Conservation (phyloP, 2,888 invertebrate genomes). For the Alitta virens region DNA sequence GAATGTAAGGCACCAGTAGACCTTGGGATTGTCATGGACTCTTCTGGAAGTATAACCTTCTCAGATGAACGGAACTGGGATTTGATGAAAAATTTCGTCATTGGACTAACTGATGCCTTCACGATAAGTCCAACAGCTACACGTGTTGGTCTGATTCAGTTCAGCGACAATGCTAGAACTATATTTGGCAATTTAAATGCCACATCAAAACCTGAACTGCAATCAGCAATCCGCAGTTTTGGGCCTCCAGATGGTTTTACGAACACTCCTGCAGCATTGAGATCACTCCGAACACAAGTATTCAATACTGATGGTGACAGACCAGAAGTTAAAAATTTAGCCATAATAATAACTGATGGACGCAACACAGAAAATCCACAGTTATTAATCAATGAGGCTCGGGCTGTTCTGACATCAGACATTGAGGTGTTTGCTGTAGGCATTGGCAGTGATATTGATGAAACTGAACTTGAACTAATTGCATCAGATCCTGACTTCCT, state of each 20-base stretch:
- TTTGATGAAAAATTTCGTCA: conserved; percentile 15
- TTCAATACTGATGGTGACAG: conserved; percentile 11
- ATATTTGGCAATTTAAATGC: conserved; percentile 15
- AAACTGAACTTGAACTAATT: background rate
- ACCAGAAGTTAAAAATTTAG: conserved; percentile 7
- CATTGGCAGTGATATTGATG: background rate
- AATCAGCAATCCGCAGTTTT: background rate
- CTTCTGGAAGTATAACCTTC: conserved; percentile 2
- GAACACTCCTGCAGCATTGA: conserved; percentile 23
- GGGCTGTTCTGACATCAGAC: background rate
- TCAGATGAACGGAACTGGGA: conserved; percentile 8
- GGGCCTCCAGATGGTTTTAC: conserved; percentile 14
- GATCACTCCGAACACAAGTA: conserved; percentile 17
- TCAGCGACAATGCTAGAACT: conserved; percentile 16
- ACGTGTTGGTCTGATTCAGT: conserved; percentile 16
- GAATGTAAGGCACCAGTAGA: conserved; percentile 9
- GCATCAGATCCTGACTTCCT: background rate
- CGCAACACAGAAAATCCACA: conserved; percentile 31
- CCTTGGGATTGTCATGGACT: conserved; percentile 11
- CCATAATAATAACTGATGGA: conserved; percentile 14
- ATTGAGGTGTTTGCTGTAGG: conserved; percentile 11
- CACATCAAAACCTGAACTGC: background rate
- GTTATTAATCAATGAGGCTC: background rate
- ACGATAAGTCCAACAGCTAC: conserved; percentile 1
- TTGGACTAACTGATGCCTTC: conserved; percentile 15